Percentiles rank a stretch among this genome's conserved stretches.
These are phyloP conservation scores for Ariopsis seemanni DNA, from an alignment of 2,113 vertebrate genomes.

Conservation along the genomic window DNA sequence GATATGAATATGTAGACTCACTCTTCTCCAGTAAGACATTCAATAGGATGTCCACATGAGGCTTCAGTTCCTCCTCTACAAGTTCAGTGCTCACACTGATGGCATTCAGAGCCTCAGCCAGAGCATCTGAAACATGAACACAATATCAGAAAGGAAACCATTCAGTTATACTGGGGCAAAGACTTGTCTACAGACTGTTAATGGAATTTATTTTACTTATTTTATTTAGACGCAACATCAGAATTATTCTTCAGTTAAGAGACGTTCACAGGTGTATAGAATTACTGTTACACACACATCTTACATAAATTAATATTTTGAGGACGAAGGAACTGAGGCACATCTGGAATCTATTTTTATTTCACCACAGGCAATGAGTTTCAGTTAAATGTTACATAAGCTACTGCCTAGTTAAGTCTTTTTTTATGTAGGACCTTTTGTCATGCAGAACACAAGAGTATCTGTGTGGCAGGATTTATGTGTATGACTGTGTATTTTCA, in stretches of 20 bases:
- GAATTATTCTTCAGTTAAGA: neutral
- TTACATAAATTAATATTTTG: neutral
- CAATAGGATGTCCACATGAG: conserved; percentile 70
- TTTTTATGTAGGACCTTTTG: neutral
- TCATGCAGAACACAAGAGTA: conserved; percentile 1
- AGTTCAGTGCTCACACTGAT: conserved; percentile 73
- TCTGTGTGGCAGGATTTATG: neutral
- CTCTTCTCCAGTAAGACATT: conserved; percentile 70
- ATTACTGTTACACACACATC: neutral
- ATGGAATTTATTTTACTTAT: neutral
- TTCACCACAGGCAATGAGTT: neutral
- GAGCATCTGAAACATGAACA: conserved; percentile 64
- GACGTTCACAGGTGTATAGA: neutral
- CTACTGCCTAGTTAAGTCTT: neutral
- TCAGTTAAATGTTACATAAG: neutral
- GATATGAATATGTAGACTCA: conserved; percentile 57
- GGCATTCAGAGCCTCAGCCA: conserved; percentile 67
- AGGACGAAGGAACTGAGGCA: neutral
- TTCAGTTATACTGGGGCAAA: neutral
- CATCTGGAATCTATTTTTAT: neutral
- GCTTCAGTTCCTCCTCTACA: conserved; percentile 70
- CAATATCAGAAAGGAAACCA: neutral
- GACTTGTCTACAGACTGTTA: neutral
- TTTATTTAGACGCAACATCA: neutral
- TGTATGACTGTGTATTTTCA: neutral